These are phyloP conservation scores for Blastomussa wellsi DNA, from an alignment of 92 coral and sea anemone species.

Conservation along the genomic window DNA sequence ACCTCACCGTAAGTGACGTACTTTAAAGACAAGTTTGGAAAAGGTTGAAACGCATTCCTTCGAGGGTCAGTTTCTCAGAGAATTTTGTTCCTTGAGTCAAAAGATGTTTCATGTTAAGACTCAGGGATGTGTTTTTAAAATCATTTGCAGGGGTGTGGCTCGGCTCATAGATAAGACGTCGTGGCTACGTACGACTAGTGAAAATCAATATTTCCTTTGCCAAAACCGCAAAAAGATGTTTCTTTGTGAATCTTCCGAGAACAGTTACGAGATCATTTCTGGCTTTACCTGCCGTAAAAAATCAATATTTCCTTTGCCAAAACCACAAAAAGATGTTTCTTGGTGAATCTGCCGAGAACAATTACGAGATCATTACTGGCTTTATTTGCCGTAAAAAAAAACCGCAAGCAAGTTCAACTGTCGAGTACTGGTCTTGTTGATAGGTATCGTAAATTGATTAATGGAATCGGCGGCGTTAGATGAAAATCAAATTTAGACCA, in stretches of 20 bases:
- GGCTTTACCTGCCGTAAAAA: neutral
- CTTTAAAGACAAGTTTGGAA: neutral
- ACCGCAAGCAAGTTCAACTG: neutral
- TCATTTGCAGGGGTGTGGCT: neutral
- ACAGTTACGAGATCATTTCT: neutral
- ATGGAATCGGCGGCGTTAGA: neutral
- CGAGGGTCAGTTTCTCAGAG: neutral
- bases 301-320: constrained; percentile 13
- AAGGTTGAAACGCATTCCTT: neutral
- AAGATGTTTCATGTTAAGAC: neutral
- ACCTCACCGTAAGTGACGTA: neutral
- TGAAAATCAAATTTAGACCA: neutral
- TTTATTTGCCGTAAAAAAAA: neutral
- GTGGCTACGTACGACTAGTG: neutral
- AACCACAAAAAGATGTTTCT: neutral
- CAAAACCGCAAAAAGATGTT: neutral
- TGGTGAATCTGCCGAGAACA: neutral
- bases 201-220: neutral
- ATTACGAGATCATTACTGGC: neutral
- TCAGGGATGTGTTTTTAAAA: neutral
- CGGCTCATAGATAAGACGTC: neutral
- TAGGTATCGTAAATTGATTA: neutral
- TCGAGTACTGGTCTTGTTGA: neutral
- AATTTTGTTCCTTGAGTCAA: neutral
- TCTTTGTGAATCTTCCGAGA: neutral